Percentiles rank a stretch among this genome's conserved stretches.
Conservation (phyloP, 1,140 invertebrate genomes). For the Zophobas morio region DNA sequence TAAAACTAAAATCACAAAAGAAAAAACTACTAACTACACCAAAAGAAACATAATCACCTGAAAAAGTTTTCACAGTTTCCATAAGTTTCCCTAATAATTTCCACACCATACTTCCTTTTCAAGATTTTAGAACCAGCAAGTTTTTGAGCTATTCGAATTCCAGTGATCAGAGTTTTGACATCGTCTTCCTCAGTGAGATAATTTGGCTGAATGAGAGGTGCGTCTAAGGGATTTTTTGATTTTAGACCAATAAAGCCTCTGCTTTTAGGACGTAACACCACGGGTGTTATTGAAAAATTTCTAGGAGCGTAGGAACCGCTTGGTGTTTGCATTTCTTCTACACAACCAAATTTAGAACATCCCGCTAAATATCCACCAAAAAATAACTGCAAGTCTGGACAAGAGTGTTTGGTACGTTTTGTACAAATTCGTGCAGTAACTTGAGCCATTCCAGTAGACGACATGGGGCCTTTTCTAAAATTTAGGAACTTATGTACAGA, state of each 20-base stretch:
- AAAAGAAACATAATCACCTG: too few species aligned
- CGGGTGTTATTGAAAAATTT: slow-evolving; percentile 76
- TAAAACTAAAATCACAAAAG: too few species aligned
- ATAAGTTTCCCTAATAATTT: too few species aligned
- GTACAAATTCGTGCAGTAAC: slow-evolving; percentile 76
- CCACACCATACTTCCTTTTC: too few species aligned
- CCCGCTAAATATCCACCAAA: slow-evolving; percentile 77
- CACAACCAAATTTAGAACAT: slow-evolving; percentile 72
- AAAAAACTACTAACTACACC: too few species aligned
- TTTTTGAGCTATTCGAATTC: slow-evolving; percentile 76
- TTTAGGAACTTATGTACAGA: slow-evolving; percentile 75
- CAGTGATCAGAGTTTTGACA: slow-evolving; percentile 70
- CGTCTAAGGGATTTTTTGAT: slow-evolving; percentile 82
- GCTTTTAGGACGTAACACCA: slow-evolving; percentile 85
- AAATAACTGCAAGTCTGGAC: slow-evolving; percentile 79
- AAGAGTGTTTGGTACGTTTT: slow-evolving; percentile 70
- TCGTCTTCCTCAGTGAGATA: slow-evolving; percentile 74
- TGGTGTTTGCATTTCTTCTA: slow-evolving; percentile 67
- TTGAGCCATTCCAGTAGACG: slow-evolving; percentile 72
- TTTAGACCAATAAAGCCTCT: slow-evolving; percentile 81
- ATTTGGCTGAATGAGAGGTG: slow-evolving; percentile 88
- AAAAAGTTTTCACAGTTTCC: too few species aligned
- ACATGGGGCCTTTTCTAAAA: slow-evolving; percentile 73
- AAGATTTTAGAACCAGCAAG: too few species aligned
- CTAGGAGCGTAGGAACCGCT: slow-evolving; percentile 67